Conservation (phyloP, 2,797 vertebrate genomes). For the Anniella stebbinsi region DNA sequence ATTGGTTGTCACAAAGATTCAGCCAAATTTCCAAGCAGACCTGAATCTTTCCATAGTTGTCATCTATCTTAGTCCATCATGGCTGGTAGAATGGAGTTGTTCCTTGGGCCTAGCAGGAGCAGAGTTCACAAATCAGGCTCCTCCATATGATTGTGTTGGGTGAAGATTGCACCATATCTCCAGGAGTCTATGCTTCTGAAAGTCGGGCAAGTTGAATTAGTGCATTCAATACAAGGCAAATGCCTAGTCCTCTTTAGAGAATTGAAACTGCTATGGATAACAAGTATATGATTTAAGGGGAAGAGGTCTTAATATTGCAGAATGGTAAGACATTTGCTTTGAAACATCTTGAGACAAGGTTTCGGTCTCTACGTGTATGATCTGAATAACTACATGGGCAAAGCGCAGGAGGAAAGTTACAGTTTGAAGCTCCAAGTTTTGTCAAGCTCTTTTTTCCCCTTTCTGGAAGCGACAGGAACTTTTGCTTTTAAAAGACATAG, state of each 20-base stretch:
- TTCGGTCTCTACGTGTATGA: neutral
- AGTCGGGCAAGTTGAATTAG: neutral
- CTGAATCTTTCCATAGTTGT: too few species aligned
- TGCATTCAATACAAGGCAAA: neutral
- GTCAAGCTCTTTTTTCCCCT: neutral
- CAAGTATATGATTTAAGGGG: neutral
- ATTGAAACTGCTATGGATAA: neutral
- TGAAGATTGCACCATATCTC: neutral
- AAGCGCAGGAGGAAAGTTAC: constrained; percentile 11
- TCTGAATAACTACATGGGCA: accelerated
- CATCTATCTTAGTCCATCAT: too few species aligned
- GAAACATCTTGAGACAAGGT: constrained; percentile 11
- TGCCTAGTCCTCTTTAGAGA: neutral
- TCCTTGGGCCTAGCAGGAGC: neutral
- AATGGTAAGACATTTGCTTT: neutral
- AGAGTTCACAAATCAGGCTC: neutral
- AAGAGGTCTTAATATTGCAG: neutral
- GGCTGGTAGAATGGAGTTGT: too few species aligned
- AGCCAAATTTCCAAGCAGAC: too few species aligned
- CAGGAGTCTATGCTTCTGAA: neutral
- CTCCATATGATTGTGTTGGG: neutral
- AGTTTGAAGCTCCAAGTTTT: neutral
- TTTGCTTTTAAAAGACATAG: neutral
- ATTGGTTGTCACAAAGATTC: too few species aligned
- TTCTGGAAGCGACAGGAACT: neutral